Evolutionary conservation across 1,140 invertebrate species (phyloP).

Genomic region (Hyposmocoma kahamanoa): DNA sequence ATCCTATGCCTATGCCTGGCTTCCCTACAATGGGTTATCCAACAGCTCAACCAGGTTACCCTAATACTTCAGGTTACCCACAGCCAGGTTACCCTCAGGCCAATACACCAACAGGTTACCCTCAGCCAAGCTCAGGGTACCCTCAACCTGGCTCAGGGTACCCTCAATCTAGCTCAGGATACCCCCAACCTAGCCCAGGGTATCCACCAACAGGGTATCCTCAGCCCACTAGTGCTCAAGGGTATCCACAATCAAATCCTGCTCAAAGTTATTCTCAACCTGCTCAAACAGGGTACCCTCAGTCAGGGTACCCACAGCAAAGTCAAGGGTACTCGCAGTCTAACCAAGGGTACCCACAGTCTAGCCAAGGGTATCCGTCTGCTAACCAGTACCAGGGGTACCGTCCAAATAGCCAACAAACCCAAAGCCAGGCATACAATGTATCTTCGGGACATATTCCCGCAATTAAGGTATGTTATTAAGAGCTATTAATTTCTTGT

Average conservation of each 20-base stretch:
- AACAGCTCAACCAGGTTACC: conserved; percentile 32
- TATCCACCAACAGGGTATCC: conserved; percentile 14
- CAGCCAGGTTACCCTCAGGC: conserved; percentile 4
- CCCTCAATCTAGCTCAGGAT: conserved; percentile 21
- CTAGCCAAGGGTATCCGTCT: conserved; percentile 17
- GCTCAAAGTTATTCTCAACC: conserved; percentile 14
- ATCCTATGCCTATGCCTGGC: conserved; percentile 65
- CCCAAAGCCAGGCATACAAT: conserved; percentile 34
- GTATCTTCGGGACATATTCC: conserved; percentile 29
- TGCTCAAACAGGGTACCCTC: conserved; percentile 6
- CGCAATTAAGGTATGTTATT: conserved; percentile 41
- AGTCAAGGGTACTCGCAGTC: conserved; percentile 4
- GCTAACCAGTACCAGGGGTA: conserved; percentile 28
- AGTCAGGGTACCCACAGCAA: conserved; percentile 25
- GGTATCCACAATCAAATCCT: conserved; percentile 10
- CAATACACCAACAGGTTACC: conserved; percentile 21
- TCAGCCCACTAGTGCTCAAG: conserved; percentile 5
- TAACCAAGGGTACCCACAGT: conserved; percentile 25
- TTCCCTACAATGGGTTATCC: conserved; percentile 57
- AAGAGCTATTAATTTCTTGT: conserved; percentile 6
- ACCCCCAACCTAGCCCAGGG: conserved; percentile 12
- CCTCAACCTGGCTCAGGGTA: conserved; percentile 21
- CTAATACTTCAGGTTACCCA: conserved; percentile 19
- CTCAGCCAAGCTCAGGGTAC: conserved; percentile 15
- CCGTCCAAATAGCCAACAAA: conserved; percentile 24